Evolutionary conservation across 2,113 vertebrate genomes (phyloP).

Genomic region (Anarrhichthys ocellatus): DNA sequence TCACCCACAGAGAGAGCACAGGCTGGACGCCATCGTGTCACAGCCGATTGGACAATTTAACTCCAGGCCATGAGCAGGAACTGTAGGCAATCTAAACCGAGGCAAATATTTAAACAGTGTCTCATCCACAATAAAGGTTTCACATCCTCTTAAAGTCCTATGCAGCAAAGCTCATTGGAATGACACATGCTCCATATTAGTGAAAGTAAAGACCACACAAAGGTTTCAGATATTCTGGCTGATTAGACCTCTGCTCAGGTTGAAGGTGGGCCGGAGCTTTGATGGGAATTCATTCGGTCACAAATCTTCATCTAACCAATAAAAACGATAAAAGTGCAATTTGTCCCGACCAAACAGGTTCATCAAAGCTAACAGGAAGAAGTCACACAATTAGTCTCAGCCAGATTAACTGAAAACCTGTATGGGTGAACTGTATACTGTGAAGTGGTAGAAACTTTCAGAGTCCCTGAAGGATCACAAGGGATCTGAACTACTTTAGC

Average conservation of each 20-base stretch:
- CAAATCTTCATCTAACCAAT: background rate
- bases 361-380: background rate
- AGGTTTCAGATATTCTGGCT: background rate
- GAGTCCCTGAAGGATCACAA: background rate
- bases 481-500: background rate
- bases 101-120: background rate
- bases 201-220: background rate
- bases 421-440: background rate
- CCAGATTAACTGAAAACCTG: background rate
- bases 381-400: background rate
- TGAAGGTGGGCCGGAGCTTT: background rate
- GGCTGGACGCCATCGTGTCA: conserved; percentile 21
- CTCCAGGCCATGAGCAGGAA: conserved; percentile 10
- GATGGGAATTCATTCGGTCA: background rate
- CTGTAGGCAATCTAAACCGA: background rate
- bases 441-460: background rate
- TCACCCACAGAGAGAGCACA: conserved; percentile 17
- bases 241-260: background rate
- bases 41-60: conserved; percentile 24
- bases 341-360: background rate
- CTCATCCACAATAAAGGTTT: background rate
- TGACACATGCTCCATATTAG: background rate
- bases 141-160: background rate
- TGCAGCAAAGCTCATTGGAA: background rate
- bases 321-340: background rate